phyloP scores from a whole-genome alignment of 2,113 vertebrate genomes.

The Colaptes auratus region DNA sequence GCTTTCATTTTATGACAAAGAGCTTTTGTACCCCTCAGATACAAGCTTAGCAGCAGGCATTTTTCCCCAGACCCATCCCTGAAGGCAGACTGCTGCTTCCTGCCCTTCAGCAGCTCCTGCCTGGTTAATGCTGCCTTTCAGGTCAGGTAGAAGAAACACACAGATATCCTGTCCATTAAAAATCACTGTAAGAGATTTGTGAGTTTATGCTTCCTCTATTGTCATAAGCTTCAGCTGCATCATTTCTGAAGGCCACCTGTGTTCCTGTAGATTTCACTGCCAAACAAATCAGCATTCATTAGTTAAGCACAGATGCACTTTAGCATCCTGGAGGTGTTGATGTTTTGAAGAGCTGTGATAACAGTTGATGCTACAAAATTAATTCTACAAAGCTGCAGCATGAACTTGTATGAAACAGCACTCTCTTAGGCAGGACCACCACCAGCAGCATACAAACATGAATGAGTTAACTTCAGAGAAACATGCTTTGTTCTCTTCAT shows the following conservation, averaged over 20 bases:
- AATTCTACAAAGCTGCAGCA: neutral
- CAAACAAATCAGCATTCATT: neutral
- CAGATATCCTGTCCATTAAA: neutral
- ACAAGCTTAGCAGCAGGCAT: neutral
- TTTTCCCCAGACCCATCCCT: accelerated
- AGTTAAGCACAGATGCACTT: neutral
- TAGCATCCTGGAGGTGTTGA: accelerated
- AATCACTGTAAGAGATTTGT: neutral
- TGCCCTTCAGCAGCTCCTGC: neutral
- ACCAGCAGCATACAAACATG: neutral
- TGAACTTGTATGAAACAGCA: neutral
- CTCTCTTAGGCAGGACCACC: neutral
- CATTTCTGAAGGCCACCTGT: neutral
- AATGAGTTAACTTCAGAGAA: neutral
- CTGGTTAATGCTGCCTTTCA: neutral
- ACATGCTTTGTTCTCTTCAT: accelerated
- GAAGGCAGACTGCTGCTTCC: neutral
- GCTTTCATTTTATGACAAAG: neutral
- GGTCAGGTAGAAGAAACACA: neutral
- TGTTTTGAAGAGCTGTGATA: neutral
- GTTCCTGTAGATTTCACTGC: neutral
- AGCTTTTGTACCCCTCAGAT: neutral
- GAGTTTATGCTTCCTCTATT: neutral
- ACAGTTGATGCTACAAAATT: neutral
- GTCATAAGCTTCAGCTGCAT: neutral